Percentiles rank a stretch among this genome's conserved stretches.
These are phyloP conservation scores for Cettia cetti DNA, from an alignment of 2,113 vertebrate genomes.

Conservation along the genomic window DNA sequence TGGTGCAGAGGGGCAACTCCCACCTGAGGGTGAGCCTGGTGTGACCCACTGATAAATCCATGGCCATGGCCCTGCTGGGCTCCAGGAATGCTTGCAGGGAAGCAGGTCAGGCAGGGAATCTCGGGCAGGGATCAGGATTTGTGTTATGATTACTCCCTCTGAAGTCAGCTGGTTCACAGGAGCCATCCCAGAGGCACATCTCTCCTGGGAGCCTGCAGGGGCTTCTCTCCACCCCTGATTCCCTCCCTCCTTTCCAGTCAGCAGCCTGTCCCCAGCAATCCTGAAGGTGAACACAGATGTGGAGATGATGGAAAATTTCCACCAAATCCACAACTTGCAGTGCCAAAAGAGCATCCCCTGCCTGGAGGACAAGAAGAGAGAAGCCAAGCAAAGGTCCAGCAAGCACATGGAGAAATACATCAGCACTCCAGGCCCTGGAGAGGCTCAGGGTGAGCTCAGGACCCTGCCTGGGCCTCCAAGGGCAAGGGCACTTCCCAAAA, in stretches of 20 bases:
- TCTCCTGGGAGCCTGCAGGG: background rate
- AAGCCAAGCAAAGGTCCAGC: conserved; percentile 1
- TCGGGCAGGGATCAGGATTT: background rate
- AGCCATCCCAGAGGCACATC: background rate
- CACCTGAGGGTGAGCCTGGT: background rate
- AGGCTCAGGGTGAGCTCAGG: conserved; percentile 36
- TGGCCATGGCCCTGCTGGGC: background rate
- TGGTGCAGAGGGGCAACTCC: background rate
- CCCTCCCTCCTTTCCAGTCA: background rate
- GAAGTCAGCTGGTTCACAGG: background rate
- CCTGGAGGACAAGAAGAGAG: conserved; percentile 26
- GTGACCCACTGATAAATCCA: background rate
- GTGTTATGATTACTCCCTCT: background rate
- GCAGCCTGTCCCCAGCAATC: conserved; percentile 15
- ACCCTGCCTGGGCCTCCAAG: background rate
- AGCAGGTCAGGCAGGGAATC: background rate
- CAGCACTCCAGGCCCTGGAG: conserved; percentile 47
- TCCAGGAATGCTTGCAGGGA: background rate
- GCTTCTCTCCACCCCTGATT: background rate
- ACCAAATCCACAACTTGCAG: conserved; percentile 46
- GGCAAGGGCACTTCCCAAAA: background rate
- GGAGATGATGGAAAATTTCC: conserved; percentile 64
- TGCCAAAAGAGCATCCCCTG: conserved; percentile 13
- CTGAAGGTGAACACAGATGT: conserved; percentile 25
- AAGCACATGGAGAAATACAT: conserved; percentile 41